Evolutionary conservation across 1,140 invertebrate species (phyloP).

Genomic region (Drosophila fuyamai): DNA sequence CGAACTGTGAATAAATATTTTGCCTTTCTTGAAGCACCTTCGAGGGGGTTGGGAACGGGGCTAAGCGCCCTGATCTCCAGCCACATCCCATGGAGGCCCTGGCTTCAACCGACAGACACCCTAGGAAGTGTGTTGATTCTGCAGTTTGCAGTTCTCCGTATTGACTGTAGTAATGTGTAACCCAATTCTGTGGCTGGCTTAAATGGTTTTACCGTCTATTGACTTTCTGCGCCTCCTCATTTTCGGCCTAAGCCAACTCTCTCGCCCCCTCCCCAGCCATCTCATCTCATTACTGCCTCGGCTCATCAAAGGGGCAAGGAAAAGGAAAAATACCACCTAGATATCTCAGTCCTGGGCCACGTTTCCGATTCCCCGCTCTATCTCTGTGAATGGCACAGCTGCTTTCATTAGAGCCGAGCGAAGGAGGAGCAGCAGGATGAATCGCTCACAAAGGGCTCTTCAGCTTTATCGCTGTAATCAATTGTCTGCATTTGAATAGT

Average conservation of each 20-base stretch:
- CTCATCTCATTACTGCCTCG: conserved; percentile 51
- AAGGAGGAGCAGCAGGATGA: conserved; percentile 36
- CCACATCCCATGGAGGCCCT: conserved; percentile 8
- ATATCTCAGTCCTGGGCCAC: conserved; percentile 14
- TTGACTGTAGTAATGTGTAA: conserved; percentile 64
- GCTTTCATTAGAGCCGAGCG: conserved; percentile 68
- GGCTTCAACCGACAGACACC: conserved; percentile 65
- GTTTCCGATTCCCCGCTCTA: conserved; percentile 2
- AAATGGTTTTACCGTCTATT: conserved; percentile 79
- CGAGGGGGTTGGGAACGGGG: conserved; percentile 7
- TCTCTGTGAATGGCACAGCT: conserved; percentile 64
- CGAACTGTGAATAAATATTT: conserved; percentile 81
- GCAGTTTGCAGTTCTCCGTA: conserved; percentile 55
- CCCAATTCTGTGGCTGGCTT: conserved; percentile 70
- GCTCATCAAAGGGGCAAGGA: conserved; percentile 38
- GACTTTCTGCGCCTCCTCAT: conserved; percentile 65
- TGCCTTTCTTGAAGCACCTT: conserved; percentile 55
- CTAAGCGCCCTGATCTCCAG: conserved; percentile 30
- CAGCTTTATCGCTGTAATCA: conserved; percentile 82
- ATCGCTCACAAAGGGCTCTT: conserved; percentile 74
- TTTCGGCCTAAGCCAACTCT: conserved; percentile 25
- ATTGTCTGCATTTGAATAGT: conserved; percentile 84
- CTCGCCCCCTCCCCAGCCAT: background rate
- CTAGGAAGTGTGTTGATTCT: conserved; percentile 60
- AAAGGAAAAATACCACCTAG: conserved; percentile 41